These are phyloP conservation scores for Colletes gigas DNA, from an alignment of 1,140 invertebrate species.

Conservation along the genomic window DNA sequence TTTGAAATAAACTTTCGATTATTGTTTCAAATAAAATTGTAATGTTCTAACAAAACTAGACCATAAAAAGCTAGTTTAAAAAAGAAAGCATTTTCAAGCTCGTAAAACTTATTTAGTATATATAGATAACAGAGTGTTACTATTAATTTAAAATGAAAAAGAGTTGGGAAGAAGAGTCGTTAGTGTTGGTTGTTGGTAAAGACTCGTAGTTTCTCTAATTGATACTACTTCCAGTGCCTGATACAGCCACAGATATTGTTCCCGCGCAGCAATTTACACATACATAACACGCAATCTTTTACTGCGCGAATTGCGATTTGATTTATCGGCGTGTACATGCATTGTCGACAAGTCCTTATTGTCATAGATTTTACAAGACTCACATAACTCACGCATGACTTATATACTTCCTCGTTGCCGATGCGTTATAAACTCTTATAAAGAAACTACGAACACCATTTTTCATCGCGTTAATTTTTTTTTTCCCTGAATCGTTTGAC, in stretches of 20 bases:
- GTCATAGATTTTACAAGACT: conserved; percentile 20
- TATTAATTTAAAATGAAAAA: neutral
- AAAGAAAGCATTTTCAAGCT: too few relatives aligned
- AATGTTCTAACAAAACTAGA: too few relatives aligned
- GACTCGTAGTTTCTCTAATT: conserved; percentile 16
- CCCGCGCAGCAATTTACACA: conserved; percentile 21
- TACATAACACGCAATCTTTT: conserved; percentile 10
- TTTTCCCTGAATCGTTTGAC: neutral
- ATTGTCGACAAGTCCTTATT: conserved; percentile 21
- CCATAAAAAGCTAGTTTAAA: too few relatives aligned
- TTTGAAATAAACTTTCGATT: too few relatives aligned
- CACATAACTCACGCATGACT: conserved; percentile 30
- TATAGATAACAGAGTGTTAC: too few relatives aligned
- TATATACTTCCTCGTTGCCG: conserved; percentile 36
- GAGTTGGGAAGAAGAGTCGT: neutral
- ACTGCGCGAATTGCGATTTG: conserved; percentile 31
- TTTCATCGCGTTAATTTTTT: neutral
- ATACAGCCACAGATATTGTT: conserved; percentile 26
- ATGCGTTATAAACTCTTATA: neutral
- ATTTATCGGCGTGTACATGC: conserved; percentile 24
- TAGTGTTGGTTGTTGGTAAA: neutral
- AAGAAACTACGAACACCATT: neutral
- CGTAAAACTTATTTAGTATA: too few relatives aligned
- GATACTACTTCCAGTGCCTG: conserved; percentile 14
- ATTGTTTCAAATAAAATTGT: too few relatives aligned